A percentile compares a stretch with the other conserved stretches of the same genome.
Evolutionary conservation across 1,140 invertebrate genomes (phyloP).

Genomic region (Chironomus tepperi): DNA sequence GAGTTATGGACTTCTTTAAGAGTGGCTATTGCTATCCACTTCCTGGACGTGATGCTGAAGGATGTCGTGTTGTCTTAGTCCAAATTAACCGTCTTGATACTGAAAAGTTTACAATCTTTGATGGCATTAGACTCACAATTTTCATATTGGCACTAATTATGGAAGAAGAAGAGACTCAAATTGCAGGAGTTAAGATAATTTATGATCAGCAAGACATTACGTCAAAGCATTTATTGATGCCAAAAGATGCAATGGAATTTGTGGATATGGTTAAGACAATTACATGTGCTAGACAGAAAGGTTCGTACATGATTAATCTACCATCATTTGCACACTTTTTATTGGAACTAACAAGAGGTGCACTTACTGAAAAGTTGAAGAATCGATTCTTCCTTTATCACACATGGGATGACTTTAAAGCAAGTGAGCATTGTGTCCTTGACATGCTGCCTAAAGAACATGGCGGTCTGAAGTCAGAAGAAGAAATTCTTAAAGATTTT

Average conservation of each 20-base stretch:
- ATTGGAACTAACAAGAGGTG: neutral
- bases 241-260: neutral
- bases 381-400: neutral
- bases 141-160: neutral
- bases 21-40: neutral
- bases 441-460: neutral
- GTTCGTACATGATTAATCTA: neutral
- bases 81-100: neutral
- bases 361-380: neutral
- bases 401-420: neutral
- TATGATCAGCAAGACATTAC: neutral
- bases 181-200: neutral
- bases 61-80: neutral
- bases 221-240: neutral
- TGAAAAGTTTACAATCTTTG: neutral
- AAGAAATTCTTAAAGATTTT: neutral
- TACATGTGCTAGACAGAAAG: neutral
- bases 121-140: neutral
- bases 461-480: neutral
- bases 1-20: neutral
- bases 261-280: neutral
- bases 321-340: neutral
- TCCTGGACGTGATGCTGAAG: neutral
- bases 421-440: neutral
- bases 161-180: conserved; percentile 15